A percentile compares a stretch with the other conserved stretches of the same genome.
phyloP scores from a whole-genome alignment of 2,797 vertebrate species.

The Cossypha caffra region DNA sequence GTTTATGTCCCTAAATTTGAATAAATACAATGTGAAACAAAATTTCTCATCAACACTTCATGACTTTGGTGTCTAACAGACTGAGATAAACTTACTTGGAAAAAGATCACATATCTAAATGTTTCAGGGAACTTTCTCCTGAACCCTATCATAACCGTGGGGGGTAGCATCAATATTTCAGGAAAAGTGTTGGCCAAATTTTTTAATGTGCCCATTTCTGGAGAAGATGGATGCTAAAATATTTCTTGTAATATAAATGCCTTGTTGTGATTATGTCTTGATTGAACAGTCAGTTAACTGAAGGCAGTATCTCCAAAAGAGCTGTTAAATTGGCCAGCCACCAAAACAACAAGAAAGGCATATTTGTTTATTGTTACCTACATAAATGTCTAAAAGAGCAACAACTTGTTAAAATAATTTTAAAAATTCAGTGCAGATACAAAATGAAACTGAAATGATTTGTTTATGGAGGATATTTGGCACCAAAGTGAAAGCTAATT shows the following conservation, averaged over 20 bases:
- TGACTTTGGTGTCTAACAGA: background rate
- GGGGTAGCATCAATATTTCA: background rate
- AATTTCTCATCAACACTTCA: background rate
- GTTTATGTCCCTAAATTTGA: background rate
- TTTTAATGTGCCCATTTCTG: background rate
- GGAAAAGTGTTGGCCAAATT: background rate
- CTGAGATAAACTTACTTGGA: background rate
- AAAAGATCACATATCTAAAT: background rate
- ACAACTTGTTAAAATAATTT: background rate
- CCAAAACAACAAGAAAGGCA: background rate
- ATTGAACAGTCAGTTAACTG: background rate
- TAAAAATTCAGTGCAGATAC: background rate
- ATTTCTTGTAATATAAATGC: background rate
- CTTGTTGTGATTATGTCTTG: background rate
- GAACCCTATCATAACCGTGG: accelerated
- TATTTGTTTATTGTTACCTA: constrained; percentile 4
- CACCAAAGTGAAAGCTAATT: background rate
- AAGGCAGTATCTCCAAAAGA: background rate
- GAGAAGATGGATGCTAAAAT: background rate
- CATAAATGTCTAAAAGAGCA: background rate
- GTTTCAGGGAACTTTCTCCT: background rate
- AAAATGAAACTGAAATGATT: background rate
- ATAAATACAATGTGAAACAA: background rate
- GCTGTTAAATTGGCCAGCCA: background rate
- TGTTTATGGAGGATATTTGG: background rate